A percentile compares a stretch with the other conserved stretches of the same genome.
Evolutionary conservation across 1,140 invertebrate species (phyloP).

Genomic region (Ceratoteleas bidentatus): DNA sequence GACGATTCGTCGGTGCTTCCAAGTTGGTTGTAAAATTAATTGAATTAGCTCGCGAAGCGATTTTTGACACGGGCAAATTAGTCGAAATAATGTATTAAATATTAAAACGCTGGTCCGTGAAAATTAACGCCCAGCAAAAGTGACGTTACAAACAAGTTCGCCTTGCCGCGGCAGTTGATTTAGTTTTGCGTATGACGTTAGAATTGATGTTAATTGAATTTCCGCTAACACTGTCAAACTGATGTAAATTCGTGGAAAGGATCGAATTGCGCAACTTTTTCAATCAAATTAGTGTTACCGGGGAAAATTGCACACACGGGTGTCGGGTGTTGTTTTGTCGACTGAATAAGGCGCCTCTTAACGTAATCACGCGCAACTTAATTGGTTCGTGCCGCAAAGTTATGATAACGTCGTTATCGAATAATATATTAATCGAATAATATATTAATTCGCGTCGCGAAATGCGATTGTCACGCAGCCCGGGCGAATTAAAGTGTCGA

Average conservation of each 20-base stretch:
- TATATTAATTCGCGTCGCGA: not conserved
- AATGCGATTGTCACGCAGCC: constrained; percentile 3
- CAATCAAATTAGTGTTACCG: constrained; percentile 52
- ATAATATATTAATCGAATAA: constrained; percentile 41
- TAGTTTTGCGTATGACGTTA: constrained; percentile 22
- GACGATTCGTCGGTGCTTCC: constrained; percentile 6
- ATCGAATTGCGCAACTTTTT: constrained; percentile 43
- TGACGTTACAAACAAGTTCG: not conserved
- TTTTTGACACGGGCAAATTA: not conserved
- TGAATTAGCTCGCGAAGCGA: constrained; percentile 10
- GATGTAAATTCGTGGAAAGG: constrained; percentile 42
- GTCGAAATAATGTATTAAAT: not conserved
- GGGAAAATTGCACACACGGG: constrained; percentile 44
- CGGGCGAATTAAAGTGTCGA: constrained; percentile 1
- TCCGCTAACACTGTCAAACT: constrained; percentile 38
- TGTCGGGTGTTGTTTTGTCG: constrained; percentile 39
- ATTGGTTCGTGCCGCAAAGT: constrained; percentile 36
- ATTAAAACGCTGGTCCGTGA: not conserved
- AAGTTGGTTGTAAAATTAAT: constrained; percentile 18
- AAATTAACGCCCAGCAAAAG: not conserved
- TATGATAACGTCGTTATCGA: constrained; percentile 38
- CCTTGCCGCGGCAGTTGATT: not conserved
- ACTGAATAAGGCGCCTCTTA: constrained; percentile 30
- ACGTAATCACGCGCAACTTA: constrained; percentile 26
- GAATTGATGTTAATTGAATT: constrained; percentile 45